phyloP scores from a whole-genome alignment of 1,140 invertebrate genomes.

The Goniozus legneri region DNA sequence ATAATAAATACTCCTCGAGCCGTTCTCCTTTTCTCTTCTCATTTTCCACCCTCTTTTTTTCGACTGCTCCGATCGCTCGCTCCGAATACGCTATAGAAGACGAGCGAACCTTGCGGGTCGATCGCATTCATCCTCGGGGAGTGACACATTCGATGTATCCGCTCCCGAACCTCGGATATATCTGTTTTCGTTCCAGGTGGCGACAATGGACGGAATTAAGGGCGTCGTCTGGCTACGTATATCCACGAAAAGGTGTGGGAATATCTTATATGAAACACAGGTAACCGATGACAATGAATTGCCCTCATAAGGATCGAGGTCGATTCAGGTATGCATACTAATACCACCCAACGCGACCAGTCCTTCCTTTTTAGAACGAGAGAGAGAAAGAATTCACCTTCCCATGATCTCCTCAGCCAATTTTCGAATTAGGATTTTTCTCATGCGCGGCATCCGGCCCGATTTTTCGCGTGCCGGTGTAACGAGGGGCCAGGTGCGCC shows the following conservation, averaged over 20 bases:
- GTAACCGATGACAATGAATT: constrained; percentile 10
- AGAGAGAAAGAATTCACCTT: not conserved
- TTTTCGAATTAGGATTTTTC: not conserved
- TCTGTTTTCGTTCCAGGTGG: constrained; percentile 21
- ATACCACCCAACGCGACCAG: not conserved
- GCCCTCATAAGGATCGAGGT: too few relatives aligned
- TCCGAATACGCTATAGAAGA: not conserved
- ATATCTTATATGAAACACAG: constrained; percentile 20
- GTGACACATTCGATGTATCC: not conserved
- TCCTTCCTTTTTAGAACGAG: constrained; percentile 4
- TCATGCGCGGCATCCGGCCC: not conserved
- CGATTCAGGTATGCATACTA: constrained; percentile 18
- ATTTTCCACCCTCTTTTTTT: too few relatives aligned
- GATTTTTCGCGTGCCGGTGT: too few relatives aligned
- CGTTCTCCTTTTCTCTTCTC: not conserved
- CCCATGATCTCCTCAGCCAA: not conserved
- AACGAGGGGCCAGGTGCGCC: too few relatives aligned
- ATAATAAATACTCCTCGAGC: too few relatives aligned
- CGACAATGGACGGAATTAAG: constrained; percentile 39
- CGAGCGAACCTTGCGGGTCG: constrained; percentile 9
- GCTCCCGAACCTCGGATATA: not conserved
- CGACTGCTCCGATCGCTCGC: too few relatives aligned
- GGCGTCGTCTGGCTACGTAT: too few relatives aligned
- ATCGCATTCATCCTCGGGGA: constrained; percentile 10
- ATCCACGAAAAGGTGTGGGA: constrained; percentile 38